These are phyloP conservation scores for Bubo blakistoni DNA, from an alignment of 2,113 vertebrate species.

Conservation along the genomic window DNA sequence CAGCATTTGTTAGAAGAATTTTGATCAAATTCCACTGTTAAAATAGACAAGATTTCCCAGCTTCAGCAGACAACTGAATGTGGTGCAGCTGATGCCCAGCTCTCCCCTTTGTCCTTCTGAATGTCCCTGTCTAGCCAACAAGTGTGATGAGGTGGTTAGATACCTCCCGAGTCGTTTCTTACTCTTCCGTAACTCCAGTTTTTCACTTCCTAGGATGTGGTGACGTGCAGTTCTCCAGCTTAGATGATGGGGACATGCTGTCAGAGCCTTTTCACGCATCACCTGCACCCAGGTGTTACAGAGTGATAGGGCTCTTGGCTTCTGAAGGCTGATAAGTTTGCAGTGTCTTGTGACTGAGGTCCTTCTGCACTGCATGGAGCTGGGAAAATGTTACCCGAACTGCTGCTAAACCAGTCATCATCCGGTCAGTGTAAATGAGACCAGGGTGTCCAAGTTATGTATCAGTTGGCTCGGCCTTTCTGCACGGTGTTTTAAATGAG, in stretches of 20 bases:
- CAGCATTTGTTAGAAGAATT: background rate
- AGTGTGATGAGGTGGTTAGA: background rate
- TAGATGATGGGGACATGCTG: background rate
- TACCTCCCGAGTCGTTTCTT: accelerated
- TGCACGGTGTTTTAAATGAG: background rate
- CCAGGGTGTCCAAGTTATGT: background rate
- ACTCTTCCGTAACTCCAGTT: background rate
- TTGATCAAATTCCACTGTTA: background rate
- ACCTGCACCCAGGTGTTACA: background rate
- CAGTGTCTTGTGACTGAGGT: background rate
- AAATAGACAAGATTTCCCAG: background rate
- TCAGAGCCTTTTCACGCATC: background rate
- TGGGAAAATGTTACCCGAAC: background rate
- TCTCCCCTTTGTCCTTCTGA: background rate
- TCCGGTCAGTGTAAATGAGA: background rate
- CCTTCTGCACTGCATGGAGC: background rate
- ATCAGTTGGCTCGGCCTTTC: background rate
- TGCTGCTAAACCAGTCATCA: background rate
- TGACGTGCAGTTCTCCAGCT: background rate
- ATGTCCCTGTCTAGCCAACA: background rate
- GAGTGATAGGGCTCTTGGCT: background rate
- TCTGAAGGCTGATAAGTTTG: background rate
- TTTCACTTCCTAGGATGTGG: background rate
- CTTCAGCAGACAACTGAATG: background rate
- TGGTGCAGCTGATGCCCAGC: background rate